Conservation (phyloP, 2,797 vertebrate genomes). For the Ptychobarbus kaznakovi region DNA sequence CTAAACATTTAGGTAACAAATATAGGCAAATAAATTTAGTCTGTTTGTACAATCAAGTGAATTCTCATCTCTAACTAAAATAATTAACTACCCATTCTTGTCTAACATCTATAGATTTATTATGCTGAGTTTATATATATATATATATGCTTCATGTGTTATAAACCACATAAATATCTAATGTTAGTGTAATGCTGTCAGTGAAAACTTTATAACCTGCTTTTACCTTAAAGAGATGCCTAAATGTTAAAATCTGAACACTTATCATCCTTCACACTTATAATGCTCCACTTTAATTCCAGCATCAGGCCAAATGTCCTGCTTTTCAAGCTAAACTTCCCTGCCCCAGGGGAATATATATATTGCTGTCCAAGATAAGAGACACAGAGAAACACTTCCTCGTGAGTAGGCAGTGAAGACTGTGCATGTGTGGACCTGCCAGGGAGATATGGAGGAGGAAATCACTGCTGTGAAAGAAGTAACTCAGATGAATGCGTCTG, state of each 20-base stretch:
- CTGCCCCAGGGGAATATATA: conserved; percentile 19
- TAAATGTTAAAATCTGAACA: background rate
- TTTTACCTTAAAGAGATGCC: background rate
- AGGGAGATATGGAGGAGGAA: conserved; percentile 32
- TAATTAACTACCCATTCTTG: background rate
- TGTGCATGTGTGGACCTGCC: conserved; percentile 61
- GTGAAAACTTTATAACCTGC: background rate
- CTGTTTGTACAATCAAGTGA: background rate
- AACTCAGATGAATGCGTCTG: conserved; percentile 6
- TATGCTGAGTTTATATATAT: too few relatives aligned
- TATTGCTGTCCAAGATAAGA: conserved; percentile 26
- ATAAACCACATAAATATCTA: background rate
- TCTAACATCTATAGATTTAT: background rate
- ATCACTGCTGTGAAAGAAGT: conserved; percentile 22
- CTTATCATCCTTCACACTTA: background rate
- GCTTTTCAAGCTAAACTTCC: conserved; percentile 38
- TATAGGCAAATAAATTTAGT: background rate
- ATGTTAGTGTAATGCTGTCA: background rate
- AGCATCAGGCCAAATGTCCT: conserved; percentile 31
- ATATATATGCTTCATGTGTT: background rate
- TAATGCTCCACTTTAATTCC: conserved; percentile 19
- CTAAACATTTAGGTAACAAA: conserved; percentile 5
- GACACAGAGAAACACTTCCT: conserved; percentile 58
- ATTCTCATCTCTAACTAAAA: background rate
- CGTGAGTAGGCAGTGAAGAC: conserved; percentile 56